Evolutionary conservation across 2,888 invertebrate genomes (phyloP).

Genomic region (Tetragonula carbonaria): DNA sequence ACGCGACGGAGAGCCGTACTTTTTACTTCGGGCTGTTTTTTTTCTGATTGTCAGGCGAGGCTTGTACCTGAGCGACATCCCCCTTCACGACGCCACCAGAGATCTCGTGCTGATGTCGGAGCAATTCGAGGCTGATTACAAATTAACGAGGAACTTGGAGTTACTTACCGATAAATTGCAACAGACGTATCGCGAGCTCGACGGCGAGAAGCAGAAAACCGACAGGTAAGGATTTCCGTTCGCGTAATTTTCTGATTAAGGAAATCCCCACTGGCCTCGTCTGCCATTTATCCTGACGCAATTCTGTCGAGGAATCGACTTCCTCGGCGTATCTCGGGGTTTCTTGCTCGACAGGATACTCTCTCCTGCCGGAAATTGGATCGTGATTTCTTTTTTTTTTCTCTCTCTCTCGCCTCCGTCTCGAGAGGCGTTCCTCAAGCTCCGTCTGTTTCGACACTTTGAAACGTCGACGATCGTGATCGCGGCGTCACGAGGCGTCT

Average conservation of each 20-base stretch:
- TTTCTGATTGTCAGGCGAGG: conserved; percentile 88
- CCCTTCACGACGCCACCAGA: conserved; percentile 97
- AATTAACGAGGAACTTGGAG: conserved; percentile 96
- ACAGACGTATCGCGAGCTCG: conserved; percentile 96
- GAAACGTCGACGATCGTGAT: not conserved
- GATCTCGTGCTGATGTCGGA: conserved; percentile 98
- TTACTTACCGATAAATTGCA: conserved; percentile 97
- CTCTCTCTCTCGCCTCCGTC: not conserved
- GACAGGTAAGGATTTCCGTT: conserved; percentile 88
- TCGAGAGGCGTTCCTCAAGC: not conserved
- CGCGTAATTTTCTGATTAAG: conserved; percentile 65
- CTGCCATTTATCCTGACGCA: conserved; percentile 58
- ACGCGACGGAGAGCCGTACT: not conserved
- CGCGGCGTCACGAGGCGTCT: not conserved
- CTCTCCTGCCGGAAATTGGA: conserved; percentile 49
- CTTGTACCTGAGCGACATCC: conserved; percentile 96
- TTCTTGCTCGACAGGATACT: conserved; percentile 42
- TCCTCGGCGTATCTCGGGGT: conserved; percentile 2
- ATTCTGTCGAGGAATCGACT: conserved; percentile 50
- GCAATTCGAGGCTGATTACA: conserved; percentile 98
- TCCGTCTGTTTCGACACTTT: not conserved
- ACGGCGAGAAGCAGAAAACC: conserved; percentile 97
- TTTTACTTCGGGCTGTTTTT: not conserved
- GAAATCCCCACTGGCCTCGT: conserved; percentile 53
- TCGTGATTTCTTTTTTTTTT: conserved; percentile 15